phyloP scores from a whole-genome alignment of 23 tunicate species.

The Styela clava region DNA sequence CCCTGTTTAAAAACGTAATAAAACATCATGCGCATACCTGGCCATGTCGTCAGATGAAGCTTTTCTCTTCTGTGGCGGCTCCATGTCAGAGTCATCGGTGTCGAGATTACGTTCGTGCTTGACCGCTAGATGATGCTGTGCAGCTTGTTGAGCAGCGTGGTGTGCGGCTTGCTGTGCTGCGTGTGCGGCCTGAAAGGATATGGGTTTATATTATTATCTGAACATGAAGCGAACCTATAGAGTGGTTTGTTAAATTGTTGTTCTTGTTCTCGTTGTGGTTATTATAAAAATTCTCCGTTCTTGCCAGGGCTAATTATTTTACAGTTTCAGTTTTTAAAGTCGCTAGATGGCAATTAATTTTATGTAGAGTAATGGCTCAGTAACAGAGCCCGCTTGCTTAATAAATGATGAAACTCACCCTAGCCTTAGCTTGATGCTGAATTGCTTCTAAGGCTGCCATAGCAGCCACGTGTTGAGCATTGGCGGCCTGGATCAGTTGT shows the following conservation, averaged over 20 bases:
- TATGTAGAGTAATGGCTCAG: too few relatives aligned
- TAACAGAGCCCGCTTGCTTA: too few relatives aligned
- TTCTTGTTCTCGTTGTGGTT: too few relatives aligned
- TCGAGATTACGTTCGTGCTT: conserved; percentile 57
- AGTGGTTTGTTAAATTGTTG: too few relatives aligned
- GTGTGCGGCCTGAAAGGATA: conserved; percentile 49
- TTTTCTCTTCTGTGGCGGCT: conserved; percentile 56
- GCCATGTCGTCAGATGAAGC: conserved; percentile 24
- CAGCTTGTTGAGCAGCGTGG: conserved; percentile 84
- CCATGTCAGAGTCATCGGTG: conserved; percentile 72
- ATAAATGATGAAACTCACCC: too few relatives aligned
- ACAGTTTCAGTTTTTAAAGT: too few relatives aligned
- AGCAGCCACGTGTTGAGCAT: conserved; percentile 88
- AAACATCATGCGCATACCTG: conserved; percentile 21
- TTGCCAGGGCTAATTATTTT: too few relatives aligned
- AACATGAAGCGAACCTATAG: neutral
- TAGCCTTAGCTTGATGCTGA: conserved; percentile 76
- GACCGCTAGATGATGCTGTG: conserved; percentile 66
- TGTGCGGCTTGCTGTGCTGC: conserved; percentile 83
- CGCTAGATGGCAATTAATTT: too few relatives aligned
- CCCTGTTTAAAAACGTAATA: too few relatives aligned
- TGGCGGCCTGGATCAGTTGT: conserved; percentile 83
- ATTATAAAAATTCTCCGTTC: too few relatives aligned
- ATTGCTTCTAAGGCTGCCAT: conserved; percentile 94
- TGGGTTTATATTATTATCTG: neutral